Percentiles rank a stretch among this genome's conserved stretches.
phyloP scores from a whole-genome alignment of 2,113 vertebrate genomes.

The Phoenicopterus ruber region DNA sequence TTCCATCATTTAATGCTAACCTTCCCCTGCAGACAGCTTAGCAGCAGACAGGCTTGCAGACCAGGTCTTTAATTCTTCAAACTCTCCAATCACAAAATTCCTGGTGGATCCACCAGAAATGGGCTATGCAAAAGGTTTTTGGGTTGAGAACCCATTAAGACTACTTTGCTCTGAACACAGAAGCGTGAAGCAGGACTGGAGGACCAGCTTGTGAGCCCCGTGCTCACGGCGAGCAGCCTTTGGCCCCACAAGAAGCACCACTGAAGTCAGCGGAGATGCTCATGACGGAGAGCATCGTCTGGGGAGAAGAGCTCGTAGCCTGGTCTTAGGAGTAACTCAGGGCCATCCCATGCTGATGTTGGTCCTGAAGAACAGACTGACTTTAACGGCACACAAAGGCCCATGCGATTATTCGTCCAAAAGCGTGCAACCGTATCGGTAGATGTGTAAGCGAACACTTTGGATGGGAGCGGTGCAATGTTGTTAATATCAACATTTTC shows the following conservation, averaged over 20 bases:
- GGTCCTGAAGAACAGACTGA: neutral
- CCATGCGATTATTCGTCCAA: neutral
- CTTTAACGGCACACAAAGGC: neutral
- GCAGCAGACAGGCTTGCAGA: neutral
- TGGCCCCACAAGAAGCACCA: neutral
- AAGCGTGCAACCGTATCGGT: neutral
- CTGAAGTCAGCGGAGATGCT: neutral
- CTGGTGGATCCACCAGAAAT: neutral
- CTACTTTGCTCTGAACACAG: neutral
- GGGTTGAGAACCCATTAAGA: neutral
- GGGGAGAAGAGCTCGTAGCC: neutral
- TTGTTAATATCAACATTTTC: neutral
- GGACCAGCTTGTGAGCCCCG: neutral
- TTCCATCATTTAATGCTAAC: neutral
- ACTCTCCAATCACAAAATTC: neutral
- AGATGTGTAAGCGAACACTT: neutral
- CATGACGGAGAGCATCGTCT: accelerated
- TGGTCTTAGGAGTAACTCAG: neutral
- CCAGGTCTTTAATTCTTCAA: neutral
- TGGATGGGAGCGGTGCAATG: neutral
- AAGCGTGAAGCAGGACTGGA: neutral
- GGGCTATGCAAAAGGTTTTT: neutral
- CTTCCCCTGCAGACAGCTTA: neutral
- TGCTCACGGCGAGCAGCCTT: neutral
- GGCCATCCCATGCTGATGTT: neutral